Evolutionary conservation across 2,888 invertebrate genomes (phyloP), one percentile per base, ranked within the genome.

Genomic region (Girardia tigrina): DNA sequence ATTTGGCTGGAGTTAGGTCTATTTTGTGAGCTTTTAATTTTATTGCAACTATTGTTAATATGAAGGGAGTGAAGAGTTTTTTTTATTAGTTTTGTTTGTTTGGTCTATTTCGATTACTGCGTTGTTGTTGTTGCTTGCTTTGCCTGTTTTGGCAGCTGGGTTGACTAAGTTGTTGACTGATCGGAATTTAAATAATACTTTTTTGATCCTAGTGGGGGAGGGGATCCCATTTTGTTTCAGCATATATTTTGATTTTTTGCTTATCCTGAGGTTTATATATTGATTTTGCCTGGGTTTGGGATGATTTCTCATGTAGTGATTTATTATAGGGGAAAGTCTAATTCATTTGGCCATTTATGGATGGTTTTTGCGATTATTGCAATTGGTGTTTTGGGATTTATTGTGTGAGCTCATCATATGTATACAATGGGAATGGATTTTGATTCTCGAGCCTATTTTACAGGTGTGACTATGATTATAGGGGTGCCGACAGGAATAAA

Each of bases 241-340:
- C 90, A 91, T 83, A 85, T 90, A 87, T 90, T 91, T 86, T 91
- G 90, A 88, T 91, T 91, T 86, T 91, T 91, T 88, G 90, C 90
- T 0, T 90, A 91, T 75, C 90, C 90, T 14, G 90, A 91, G 88
- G 90, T 91, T 78, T 91, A 91, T 85, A 90, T 91, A 89, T 85
- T 90, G 86, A 90, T 90, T 88, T 82, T 90, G 80, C 90, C 90
- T 0, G 90, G 89, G 84, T 90, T 91, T 87, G 90, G 90, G 0
- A 88, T 90, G 86, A 88, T 90, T 83, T 90, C 89, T 0, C 90
- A 90, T 82, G 88, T 90, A 86, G 88, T 90, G 84, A 87, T 87
- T 0, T 88, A 88, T 20, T 78, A 79, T 42, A 79, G 79, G 36
- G 76, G 88, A 4, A 90, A 90, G 88, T 88, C 88, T 80, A 88